Evolutionary conservation across 2,888 invertebrate species (phyloP).

Genomic region (Synanthedon andrenaeformis): DNA sequence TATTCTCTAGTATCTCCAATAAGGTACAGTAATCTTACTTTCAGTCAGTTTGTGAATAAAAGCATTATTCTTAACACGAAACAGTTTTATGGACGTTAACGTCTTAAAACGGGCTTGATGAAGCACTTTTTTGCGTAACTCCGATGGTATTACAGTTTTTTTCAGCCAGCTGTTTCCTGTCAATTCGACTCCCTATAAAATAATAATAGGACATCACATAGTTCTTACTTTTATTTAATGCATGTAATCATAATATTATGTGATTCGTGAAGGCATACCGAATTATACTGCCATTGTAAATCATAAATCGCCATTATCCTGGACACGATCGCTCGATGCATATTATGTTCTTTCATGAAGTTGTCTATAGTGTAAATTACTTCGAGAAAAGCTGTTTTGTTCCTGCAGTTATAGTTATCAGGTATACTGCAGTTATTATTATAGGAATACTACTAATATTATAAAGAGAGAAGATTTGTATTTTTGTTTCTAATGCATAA

Average conservation of each 20-base stretch:
- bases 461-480: too few relatives aligned
- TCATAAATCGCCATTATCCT: conserved; percentile 64
- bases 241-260: background rate
- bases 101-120: conserved; percentile 61
- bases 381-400: conserved; percentile 61
- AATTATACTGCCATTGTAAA: conserved; percentile 66
- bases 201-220: background rate
- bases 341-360: conserved; percentile 62
- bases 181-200: conserved; percentile 48
- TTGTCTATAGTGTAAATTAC: conserved; percentile 57
- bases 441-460: too few relatives aligned
- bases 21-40: conserved; percentile 28
- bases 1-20: too few relatives aligned
- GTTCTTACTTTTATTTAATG: background rate
- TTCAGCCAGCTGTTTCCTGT: conserved; percentile 59
- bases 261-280: conserved; percentile 24
- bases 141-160: conserved; percentile 48
- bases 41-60: conserved; percentile 60
- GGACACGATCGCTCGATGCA: conserved; percentile 51
- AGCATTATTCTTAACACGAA: conserved; percentile 62
- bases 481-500: too few relatives aligned
- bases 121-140: conserved; percentile 55
- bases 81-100: conserved; percentile 53
- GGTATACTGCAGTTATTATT: background rate
- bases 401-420: conserved; percentile 21